phyloP scores from a whole-genome alignment of 2,797 vertebrate genomes.

The Fistularia commersonii region DNA sequence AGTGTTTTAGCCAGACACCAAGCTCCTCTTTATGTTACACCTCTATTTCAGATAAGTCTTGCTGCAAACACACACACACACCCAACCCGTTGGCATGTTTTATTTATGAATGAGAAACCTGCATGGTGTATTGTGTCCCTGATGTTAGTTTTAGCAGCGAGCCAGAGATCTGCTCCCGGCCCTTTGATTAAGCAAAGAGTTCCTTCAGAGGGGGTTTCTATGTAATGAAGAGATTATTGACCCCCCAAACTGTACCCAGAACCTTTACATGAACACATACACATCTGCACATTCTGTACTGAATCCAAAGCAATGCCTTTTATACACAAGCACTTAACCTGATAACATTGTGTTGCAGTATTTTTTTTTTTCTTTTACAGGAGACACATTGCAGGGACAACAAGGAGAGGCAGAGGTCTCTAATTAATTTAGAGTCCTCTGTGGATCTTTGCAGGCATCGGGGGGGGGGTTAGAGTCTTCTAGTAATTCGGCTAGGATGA shows the following conservation, averaged over 20 bases:
- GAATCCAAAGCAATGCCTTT: neutral
- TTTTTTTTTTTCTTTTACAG: constrained; percentile 64
- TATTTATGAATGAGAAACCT: constrained; percentile 76
- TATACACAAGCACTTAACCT: constrained; percentile 48
- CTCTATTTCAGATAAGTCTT: constrained; percentile 55
- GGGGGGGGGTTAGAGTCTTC: constrained; percentile 30
- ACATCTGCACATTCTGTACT: constrained; percentile 28
- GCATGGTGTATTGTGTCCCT: constrained; percentile 53
- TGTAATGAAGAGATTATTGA: constrained; percentile 84
- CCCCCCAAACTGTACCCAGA: constrained; percentile 74
- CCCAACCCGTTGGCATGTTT: constrained; percentile 61
- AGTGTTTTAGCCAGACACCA: constrained; percentile 8
- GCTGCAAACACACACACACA: constrained; percentile 16
- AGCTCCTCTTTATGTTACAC: constrained; percentile 42
- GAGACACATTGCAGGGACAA: constrained; percentile 67
- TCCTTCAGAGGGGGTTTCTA: constrained; percentile 70
- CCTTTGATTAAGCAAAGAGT: constrained; percentile 80
- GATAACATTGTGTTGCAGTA: constrained; percentile 39
- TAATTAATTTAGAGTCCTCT: constrained; percentile 90
- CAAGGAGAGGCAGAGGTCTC: constrained; percentile 73
- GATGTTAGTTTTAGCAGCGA: constrained; percentile 63
- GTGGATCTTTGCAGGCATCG: constrained; percentile 43
- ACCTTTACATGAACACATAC: constrained; percentile 12
- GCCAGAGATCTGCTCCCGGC: constrained; percentile 70
- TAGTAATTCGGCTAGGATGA: constrained; percentile 53